These are phyloP conservation scores for Diglossa cyanea DNA, from an alignment of 2,797 vertebrate genomes.

Conservation along the genomic window DNA sequence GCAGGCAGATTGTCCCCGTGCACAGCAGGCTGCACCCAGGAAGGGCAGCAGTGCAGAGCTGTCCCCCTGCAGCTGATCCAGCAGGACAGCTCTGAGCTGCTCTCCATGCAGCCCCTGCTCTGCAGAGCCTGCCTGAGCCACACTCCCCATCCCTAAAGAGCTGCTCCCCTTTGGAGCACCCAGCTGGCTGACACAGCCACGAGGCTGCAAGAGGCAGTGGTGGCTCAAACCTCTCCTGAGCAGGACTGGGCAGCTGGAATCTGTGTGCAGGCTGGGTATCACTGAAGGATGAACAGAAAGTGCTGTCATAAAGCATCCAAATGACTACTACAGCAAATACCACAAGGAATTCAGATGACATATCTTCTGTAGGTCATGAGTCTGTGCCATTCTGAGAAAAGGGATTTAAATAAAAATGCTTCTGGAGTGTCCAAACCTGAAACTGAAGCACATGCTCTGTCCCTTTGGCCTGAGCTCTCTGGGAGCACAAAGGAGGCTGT, in stretches of 20 bases:
- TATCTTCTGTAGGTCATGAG: not conserved
- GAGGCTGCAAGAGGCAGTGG: not conserved
- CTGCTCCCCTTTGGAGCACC: not conserved
- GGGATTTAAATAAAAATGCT: not conserved
- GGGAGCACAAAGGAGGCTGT: not conserved
- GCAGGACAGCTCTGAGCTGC: not conserved
- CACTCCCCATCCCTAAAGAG: not conserved
- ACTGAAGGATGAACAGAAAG: not conserved
- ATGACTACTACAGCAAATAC: not conserved
- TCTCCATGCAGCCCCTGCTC: not conserved
- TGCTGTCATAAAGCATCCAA: not conserved
- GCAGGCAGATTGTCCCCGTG: not conserved
- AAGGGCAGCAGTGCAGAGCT: not conserved
- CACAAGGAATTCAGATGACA: not conserved
- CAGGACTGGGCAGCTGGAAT: not conserved
- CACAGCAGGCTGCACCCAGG: not conserved
- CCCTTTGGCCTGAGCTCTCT: not conserved
- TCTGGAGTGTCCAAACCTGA: not conserved
- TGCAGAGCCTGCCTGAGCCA: not conserved
- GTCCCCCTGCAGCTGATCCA: not conserved
- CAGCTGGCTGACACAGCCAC: not conserved
- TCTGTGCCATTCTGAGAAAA: not conserved
- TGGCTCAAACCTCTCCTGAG: not conserved
- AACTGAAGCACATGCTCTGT: not conserved
- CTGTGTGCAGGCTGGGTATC: accelerated